A percentile compares a stretch with the other conserved stretches of the same genome.
Evolutionary conservation across 1,140 invertebrate species (phyloP).

Genomic region (Chironomus striatipennis): DNA sequence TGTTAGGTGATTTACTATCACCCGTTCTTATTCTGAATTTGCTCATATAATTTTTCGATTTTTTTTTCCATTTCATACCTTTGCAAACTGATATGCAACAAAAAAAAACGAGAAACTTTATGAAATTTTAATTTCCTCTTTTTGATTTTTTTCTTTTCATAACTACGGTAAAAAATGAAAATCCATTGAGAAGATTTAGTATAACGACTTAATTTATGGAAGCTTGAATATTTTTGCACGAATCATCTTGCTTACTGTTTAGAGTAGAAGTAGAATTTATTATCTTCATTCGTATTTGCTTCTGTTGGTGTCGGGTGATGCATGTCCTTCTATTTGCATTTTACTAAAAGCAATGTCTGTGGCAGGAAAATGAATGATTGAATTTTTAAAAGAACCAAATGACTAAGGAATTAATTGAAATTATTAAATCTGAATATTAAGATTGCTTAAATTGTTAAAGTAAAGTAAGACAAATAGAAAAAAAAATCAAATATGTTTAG

Average conservation of each 20-base stretch:
- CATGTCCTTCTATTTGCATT: slow-evolving; percentile 22
- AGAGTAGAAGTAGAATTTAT: neutral
- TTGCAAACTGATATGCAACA: neutral
- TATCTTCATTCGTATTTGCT: neutral
- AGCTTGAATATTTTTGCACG: neutral
- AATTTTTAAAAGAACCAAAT: neutral
- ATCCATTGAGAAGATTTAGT: slow-evolving; percentile 3
- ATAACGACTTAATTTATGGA: slow-evolving; percentile 5
- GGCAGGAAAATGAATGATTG: neutral
- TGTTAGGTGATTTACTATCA: no score
- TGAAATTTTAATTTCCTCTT: slow-evolving; percentile 23
- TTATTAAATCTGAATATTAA: no score
- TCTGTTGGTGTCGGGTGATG: slow-evolving; percentile 9
- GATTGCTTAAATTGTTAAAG: no score
- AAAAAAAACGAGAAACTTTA: neutral
- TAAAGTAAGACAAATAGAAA: no score
- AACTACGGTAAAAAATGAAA: neutral
- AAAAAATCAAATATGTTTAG: neutral
- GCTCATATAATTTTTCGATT: neutral
- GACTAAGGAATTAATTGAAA: neutral
- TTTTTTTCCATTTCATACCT: neutral
- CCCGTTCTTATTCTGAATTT: no score
- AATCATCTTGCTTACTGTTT: neutral
- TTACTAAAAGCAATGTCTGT: neutral
- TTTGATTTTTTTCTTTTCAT: slow-evolving; percentile 9